Percentiles rank a stretch among this genome's conserved stretches.
phyloP scores from a whole-genome alignment of 2,113 vertebrate genomes.

The Equus przewalskii region DNA sequence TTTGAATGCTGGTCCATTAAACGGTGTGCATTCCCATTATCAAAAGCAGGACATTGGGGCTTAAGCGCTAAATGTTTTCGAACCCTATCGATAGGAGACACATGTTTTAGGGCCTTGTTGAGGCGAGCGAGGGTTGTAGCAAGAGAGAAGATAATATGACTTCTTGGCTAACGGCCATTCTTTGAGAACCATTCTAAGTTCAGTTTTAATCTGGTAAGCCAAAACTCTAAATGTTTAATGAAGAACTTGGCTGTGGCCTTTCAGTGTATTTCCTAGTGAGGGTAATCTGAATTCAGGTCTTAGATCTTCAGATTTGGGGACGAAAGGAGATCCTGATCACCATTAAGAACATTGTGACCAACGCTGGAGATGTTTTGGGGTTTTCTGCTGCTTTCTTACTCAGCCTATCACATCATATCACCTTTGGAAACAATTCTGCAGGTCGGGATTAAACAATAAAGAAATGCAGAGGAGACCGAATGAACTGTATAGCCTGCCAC shows the following conservation, averaged over 20 bases:
- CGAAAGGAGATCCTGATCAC: conserved; percentile 7
- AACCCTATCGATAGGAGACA: neutral
- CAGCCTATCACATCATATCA: neutral
- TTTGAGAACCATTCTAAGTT: conserved; percentile 35
- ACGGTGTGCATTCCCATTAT: neutral
- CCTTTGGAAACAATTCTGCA: conserved; percentile 3
- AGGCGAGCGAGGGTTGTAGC: neutral
- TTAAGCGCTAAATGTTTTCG: neutral
- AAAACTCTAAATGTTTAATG: conserved; percentile 25
- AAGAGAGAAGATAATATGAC: neutral
- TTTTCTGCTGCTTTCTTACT: neutral
- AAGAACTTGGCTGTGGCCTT: neutral
- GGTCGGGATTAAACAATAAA: neutral
- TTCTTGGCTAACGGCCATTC: conserved; percentile 28
- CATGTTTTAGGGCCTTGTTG: neutral
- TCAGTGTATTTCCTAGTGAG: neutral
- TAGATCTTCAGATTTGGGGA: neutral
- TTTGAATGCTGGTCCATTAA: neutral
- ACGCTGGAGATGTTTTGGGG: neutral
- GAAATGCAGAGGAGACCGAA: neutral
- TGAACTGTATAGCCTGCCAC: neutral
- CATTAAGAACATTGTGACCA: neutral
- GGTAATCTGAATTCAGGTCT: neutral
- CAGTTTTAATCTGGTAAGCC: conserved; percentile 3
- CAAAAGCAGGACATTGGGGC: neutral